These are phyloP conservation scores for Tor tambroides DNA, from an alignment of 2,113 vertebrate genomes.

Conservation along the genomic window DNA sequence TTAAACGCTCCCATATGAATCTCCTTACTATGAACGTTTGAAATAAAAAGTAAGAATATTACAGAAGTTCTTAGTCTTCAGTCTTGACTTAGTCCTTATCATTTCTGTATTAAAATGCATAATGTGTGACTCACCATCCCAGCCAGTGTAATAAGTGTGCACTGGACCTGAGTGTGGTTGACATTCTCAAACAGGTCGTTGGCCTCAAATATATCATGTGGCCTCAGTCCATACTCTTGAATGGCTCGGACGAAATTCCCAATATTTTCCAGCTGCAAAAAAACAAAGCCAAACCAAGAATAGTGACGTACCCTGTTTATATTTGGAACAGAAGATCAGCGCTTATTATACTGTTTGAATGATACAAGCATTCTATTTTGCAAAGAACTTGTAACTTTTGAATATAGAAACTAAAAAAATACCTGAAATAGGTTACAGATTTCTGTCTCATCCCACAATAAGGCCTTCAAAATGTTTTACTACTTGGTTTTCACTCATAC, in stretches of 20 bases:
- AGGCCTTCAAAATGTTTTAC: neutral
- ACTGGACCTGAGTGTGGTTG: conserved; percentile 94
- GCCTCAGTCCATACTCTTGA: conserved; percentile 87
- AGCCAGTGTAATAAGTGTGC: conserved; percentile 87
- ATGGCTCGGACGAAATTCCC: conserved; percentile 91
- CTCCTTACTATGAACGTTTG: neutral
- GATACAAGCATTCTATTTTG: neutral
- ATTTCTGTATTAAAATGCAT: neutral
- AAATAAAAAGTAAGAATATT: neutral
- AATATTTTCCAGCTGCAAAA: conserved; percentile 90
- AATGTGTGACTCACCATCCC: conserved; percentile 82
- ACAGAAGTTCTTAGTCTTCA: neutral
- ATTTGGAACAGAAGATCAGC: neutral
- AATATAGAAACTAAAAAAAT: neutral
- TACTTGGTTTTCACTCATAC: neutral
- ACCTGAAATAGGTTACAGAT: neutral
- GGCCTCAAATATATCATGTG: conserved; percentile 91
- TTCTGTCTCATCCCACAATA: neutral
- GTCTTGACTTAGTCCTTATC: neutral
- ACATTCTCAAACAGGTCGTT: conserved; percentile 94
- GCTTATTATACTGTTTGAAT: neutral
- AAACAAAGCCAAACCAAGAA: conserved; percentile 29
- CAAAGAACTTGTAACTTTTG: neutral
- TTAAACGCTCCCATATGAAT: neutral
- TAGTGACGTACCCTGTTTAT: neutral